Base-by-base conservation (phyloP, 2,888 invertebrate species). In the Platerodrilus igneus region DNA sequence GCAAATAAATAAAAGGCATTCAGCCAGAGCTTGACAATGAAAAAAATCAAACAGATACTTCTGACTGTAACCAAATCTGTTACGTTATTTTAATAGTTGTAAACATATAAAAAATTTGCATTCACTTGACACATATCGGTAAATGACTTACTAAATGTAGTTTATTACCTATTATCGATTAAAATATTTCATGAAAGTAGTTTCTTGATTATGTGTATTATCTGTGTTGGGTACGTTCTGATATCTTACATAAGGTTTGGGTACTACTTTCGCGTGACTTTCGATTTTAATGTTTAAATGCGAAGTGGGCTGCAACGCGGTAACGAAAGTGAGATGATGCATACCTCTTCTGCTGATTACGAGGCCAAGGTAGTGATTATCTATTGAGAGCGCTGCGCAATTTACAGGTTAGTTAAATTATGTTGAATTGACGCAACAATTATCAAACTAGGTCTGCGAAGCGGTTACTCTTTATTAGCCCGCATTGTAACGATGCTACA, bases 311-410 rank as follows among this genome's bases (percentile, higher is more conserved):
- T 40, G 36, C 17, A n/a, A n/a, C n/a, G 18, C 14, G 26, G 32
- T 25, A 25, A 42, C 19, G 43, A 45, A 45, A 45, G 44, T 45
- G 44, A 45, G 40, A 45, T 45, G 44, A 45, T 40, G 25, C 36
- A 36, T 32, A 31, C n/a, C n/a, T n/a, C n/a, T n/a, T n/a, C n/a
- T n/a, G n/a, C 35, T 26, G 10, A 32, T 28, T 45, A 45, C 33
- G 37, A 33, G 44, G 44, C 44, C 44, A 45, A 45, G 44, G 44
- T 40, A 28, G 32, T 22, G 28, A n/a, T 33, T 40, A 40, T 45
- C 44, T 36, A 37, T 45, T 18, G 30, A 26, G 36, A 29, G 21
- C 40, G 40, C 36, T 45, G 44, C 44, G 44, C 44, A 45, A 45
- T 45, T 45, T 16, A 35, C 39, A 23, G 33, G 22, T 37, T 30